Base-by-base conservation (phyloP, 2,888 invertebrate species). In the Drosophila kambysellisi region DNA sequence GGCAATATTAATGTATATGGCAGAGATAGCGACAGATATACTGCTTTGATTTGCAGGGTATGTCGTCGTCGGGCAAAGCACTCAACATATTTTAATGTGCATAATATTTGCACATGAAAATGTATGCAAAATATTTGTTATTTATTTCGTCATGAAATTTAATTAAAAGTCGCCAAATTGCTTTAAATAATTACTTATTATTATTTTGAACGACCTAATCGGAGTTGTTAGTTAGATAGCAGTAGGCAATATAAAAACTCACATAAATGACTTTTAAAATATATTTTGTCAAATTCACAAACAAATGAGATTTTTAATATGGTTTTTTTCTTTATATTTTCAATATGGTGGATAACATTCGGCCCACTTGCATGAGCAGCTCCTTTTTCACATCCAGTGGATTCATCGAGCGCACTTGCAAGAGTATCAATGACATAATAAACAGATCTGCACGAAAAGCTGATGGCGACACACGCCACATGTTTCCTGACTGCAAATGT, bases 341-440 rank as follows among this genome's bases (percentile, higher is more conserved):
- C 29, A 60, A 54, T 8, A 70, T 69, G 69, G 0, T 41, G 29
- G 12, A 17, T 20, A 11, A 9, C 5, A 50, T 17, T 32, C 33
- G 29, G 0, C 1, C 25, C 3, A 32, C 29, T 12, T 39, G 32
- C n/a, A 5, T 25, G 8, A 39, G 12, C 25, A 65, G 30, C 7
- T 3, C 39, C 6, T 32, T 39, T 15, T 32, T 25, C 25, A 3
- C 48, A 5, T 30, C 56, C 4, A 53, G 12, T 0, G 9, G 53
- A 7, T 3, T 64, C 0, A 4, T 73, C 7, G 20, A 15, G 7
- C 48, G 50, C 0, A 73, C 68, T 0, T 46, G 69, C 4, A 70
- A 52, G n/a, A 61, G 50, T 11, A 29, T 81, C 8, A 37, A 48
- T 1, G 56, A 66, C 4, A 66, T 70, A 11, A 57, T 77, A 7